Base-by-base conservation (phyloP, 2,888 invertebrate genomes). In the Meiosimyza decipiens region DNA sequence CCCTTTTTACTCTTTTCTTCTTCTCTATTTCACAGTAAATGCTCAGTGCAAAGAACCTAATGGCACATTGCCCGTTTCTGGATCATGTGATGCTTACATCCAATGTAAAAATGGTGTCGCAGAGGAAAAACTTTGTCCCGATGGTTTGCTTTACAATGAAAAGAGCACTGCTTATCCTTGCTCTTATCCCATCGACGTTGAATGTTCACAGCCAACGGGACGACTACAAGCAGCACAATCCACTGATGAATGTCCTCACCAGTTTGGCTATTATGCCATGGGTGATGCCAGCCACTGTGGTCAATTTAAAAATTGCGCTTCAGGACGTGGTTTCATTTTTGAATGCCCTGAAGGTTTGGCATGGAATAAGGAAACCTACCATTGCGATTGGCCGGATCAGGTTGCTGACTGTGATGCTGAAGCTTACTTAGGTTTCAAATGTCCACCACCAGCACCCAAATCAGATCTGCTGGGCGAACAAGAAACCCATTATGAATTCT, bases 321-420 rank as follows among this genome's bases (percentile, higher is more conserved):
- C 91, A 65, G 96, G 96, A n/a, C 89, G 90, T 6, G 93, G 92
- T 11, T 91, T 88, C 78, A 88, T 91, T 55, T 91, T 94, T 80
- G 90, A 92, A 76, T 96, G 96, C 82, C 95, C 95, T 0, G 95
- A 94, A 80, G 95, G 95, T 28, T 88, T 96, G 68, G 95, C 95
- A 11, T 95, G 91, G 87, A 93, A 91, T 84, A 88, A 91, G 2
- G 90, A 90, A 13, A 90, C 89, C 12, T 94, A 94, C 83, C 90
- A 92, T 69, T 96, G 96, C 84, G 95, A 96, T 76, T 96, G 95
- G 95, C 94, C 95, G 5, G 96, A 96, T 87, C 91, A 93, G 85
- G 95, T 95, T 0, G 85, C 90, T 5, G 92, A 92, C 72, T 95
- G 95, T 80, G 92, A 95, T 82, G 92, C 93, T 66, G 95, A 94